phyloP scores from a whole-genome alignment of 2,797 vertebrate species.

The Pelodytes ibericus region DNA sequence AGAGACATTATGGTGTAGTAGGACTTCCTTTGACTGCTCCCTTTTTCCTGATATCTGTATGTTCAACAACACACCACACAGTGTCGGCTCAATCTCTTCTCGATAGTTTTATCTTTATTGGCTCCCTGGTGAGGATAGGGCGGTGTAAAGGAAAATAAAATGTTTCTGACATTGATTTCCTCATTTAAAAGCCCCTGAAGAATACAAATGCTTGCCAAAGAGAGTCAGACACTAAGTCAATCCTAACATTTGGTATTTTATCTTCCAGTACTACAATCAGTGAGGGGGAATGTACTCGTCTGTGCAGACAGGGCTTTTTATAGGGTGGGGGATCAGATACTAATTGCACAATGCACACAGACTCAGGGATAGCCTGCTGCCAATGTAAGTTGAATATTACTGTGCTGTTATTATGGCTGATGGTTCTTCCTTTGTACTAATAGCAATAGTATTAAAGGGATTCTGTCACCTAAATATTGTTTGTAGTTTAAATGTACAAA shows the following conservation, averaged over 20 bases:
- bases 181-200: constrained; percentile 19
- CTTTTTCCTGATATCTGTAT: constrained; percentile 28
- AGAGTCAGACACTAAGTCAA: neutral
- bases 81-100: constrained; percentile 23
- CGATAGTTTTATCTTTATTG: constrained; percentile 42
- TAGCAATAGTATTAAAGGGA: too few relatives aligned
- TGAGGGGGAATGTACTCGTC: too few relatives aligned
- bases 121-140: constrained; percentile 30
- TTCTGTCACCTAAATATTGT: too few relatives aligned
- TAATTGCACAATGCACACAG: too few relatives aligned
- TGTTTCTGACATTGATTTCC: constrained; percentile 33
- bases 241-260: neutral
- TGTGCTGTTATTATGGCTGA: too few relatives aligned
- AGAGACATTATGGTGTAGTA: constrained; percentile 6
- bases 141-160: constrained; percentile 36
- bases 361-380: too few relatives aligned
- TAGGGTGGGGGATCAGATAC: too few relatives aligned
- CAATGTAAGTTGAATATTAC: too few relatives aligned
- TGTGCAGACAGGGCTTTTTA: too few relatives aligned
- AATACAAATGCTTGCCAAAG: neutral
- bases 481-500: too few relatives aligned
- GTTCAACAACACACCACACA: constrained; percentile 49
- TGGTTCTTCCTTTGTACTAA: too few relatives aligned
- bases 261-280: neutral
- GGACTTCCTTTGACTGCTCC: constrained; percentile 30